These are phyloP conservation scores for Alcedo quadribrachys DNA, from an alignment of 2,797 vertebrate genomes.

Conservation along the genomic window DNA sequence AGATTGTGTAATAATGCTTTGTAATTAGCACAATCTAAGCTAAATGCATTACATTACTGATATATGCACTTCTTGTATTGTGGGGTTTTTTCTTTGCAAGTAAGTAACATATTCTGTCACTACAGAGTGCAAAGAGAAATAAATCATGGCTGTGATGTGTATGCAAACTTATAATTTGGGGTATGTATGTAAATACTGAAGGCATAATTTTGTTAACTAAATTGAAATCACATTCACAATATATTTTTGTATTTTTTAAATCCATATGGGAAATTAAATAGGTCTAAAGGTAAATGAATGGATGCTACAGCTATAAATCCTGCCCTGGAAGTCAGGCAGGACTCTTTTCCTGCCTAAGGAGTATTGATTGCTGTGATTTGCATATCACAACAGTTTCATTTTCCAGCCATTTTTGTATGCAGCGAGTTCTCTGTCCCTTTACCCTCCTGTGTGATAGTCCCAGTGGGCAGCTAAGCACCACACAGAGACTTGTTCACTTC, in stretches of 20 bases:
- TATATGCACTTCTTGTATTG: background rate
- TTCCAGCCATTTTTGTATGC: background rate
- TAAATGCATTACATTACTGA: background rate
- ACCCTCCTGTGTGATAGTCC: background rate
- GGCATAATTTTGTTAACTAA: background rate
- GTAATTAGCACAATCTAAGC: background rate
- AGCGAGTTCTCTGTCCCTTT: rapidly evolving
- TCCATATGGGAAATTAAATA: background rate
- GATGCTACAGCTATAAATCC: background rate
- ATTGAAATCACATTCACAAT: background rate
- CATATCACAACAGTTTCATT: background rate
- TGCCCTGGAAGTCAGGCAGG: background rate
- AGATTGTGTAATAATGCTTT: background rate
- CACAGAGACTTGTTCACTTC: background rate
- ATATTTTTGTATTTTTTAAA: background rate
- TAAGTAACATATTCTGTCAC: background rate
- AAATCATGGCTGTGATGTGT: rapidly evolving
- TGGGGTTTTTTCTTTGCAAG: background rate
- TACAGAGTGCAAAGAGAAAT: background rate
- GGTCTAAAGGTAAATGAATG: background rate
- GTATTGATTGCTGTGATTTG: background rate
- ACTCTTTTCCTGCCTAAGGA: background rate
- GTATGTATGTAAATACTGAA: background rate
- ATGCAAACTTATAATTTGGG: background rate
- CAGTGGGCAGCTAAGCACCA: background rate